These are phyloP conservation scores for Hoplias malabaricus DNA, from an alignment of 2,113 vertebrate species.

Conservation along the genomic window DNA sequence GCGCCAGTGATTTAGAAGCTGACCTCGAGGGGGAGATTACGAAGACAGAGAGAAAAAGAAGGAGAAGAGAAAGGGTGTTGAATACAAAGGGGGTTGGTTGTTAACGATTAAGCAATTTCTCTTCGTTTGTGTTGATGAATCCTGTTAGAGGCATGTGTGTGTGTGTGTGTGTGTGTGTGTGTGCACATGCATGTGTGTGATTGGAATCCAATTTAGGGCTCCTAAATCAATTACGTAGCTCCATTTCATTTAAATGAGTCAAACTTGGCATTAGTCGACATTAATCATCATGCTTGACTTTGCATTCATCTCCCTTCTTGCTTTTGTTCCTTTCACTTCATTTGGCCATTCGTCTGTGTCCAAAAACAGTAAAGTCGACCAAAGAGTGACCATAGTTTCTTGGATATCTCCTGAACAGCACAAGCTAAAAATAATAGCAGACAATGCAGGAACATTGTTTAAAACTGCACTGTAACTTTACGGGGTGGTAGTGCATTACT, in stretches of 20 bases:
- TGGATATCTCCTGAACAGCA: no score
- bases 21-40: background rate
- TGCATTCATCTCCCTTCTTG: background rate
- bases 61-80: background rate
- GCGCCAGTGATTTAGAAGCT: background rate
- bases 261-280: background rate
- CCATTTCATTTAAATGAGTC: slow-evolving; percentile 1
- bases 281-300: slow-evolving; percentile 6
- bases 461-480: no score
- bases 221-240: background rate
- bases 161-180: slow-evolving; percentile 23
- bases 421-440: no score
- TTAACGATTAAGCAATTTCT: background rate
- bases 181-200: slow-evolving; percentile 11
- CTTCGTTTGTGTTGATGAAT: background rate
- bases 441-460: no score
- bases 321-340: background rate
- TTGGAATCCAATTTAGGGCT: background rate
- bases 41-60: background rate
- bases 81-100: background rate
- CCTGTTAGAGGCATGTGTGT: background rate
- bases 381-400: background rate
- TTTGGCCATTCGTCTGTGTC: background rate
- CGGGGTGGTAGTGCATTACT: no score
- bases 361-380: background rate